Conservation (phyloP, 2,113 vertebrate species). For the Eurypyga helias region DNA sequence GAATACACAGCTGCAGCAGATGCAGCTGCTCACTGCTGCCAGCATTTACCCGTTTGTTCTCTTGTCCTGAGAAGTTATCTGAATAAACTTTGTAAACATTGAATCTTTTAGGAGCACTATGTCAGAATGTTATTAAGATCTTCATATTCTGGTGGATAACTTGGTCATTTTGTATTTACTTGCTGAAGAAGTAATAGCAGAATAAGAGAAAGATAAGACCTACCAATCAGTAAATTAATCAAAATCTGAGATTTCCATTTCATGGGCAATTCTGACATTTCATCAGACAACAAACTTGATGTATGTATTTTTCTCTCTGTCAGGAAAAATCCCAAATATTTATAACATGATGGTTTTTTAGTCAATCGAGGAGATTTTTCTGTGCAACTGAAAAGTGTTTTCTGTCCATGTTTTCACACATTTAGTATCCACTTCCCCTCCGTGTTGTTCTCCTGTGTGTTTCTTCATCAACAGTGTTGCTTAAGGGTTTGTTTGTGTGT, state of each 20-base stretch:
- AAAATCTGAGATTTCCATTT: background rate
- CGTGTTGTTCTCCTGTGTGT: background rate
- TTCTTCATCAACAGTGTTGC: background rate
- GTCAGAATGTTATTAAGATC: background rate
- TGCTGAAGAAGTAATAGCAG: background rate
- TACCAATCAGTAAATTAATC: background rate
- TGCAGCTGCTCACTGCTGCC: background rate
- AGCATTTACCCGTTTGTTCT: background rate
- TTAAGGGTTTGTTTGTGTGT: background rate
- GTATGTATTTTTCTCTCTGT: background rate
- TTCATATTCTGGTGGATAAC: background rate
- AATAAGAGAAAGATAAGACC: background rate
- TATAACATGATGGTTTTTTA: background rate
- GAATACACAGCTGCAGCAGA: background rate
- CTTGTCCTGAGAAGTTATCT: background rate
- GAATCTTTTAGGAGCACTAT: background rate
- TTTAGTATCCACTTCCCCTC: no score
- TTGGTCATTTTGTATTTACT: background rate
- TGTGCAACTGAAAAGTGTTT: background rate
- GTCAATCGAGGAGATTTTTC: background rate
- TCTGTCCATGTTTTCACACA: background rate
- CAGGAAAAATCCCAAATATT: background rate
- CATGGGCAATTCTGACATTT: background rate
- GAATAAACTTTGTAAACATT: background rate
- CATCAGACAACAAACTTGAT: background rate